Conservation (phyloP, 2,888 invertebrate genomes). For the Cephus nigrinus region DNA sequence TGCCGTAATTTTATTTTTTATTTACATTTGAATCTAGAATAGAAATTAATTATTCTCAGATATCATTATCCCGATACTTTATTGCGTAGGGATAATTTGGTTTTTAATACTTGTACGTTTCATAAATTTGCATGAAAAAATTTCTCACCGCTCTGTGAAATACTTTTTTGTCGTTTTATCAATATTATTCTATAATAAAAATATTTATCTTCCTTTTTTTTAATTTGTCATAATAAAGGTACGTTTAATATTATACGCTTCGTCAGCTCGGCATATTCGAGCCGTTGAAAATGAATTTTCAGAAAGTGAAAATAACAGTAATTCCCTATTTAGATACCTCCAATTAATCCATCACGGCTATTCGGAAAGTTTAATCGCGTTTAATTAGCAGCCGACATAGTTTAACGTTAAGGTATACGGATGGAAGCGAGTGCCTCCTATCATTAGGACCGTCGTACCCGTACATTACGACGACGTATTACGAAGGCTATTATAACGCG, state of each 20-base stretch:
- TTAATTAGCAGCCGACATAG: background rate
- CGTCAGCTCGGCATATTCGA: background rate
- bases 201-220: background rate
- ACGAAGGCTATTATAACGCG: conserved; percentile 30
- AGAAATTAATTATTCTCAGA: background rate
- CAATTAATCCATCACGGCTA: background rate
- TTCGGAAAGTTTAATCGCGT: conserved; percentile 3
- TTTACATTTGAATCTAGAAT: background rate
- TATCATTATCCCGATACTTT: background rate
- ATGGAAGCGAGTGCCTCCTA: background rate
- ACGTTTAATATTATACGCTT: background rate
- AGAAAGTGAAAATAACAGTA: background rate
- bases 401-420: background rate
- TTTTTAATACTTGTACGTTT: background rate
- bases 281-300: background rate
- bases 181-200: background rate
- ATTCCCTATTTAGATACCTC: background rate
- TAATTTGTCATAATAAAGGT: background rate
- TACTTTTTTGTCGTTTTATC: background rate
- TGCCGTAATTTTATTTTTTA: background rate
- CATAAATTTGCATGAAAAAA: background rate
- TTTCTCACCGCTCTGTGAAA: background rate
- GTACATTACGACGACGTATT: conserved; percentile 16
- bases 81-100: background rate
- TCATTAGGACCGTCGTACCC: background rate